Evolutionary conservation across 1,140 invertebrate genomes (phyloP), one percentile per base, ranked within the genome.

Genomic region (Anoplolepis gracilipes): DNA sequence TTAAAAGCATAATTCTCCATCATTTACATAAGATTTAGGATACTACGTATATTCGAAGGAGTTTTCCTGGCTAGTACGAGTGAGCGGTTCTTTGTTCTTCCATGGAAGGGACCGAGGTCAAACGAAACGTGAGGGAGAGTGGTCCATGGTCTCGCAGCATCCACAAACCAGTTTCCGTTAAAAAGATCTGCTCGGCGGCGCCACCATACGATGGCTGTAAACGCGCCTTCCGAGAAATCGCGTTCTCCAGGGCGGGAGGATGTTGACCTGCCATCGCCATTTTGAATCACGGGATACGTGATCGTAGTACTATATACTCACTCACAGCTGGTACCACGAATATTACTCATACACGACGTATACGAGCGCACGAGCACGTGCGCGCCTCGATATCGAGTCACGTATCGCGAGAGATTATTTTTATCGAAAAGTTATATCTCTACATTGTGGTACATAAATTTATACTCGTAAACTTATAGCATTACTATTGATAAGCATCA

Each of bases 231-330:
- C 53, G 72, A 75, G 55, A 42, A 57, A 85, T 67, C 70, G 75
- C 75, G 88, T 90, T 78, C 89, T 90, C 76, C 87, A 69, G 69
- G 72, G 78, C 86, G 79, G 49, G 84, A 92, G 91, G 92, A 91
- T 93, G 86, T 93, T 93, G 93, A 93, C 92, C 92, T 79, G 69
- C 53, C 89, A 73, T 13, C 88, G 90, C 92, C 92, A 93, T 93
- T 73, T 92, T 93, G 91, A 90, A 89, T 91, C 92, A 90, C 90
- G 86, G 75, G 55, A 61, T 82, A 73, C 85, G 84, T 87, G 87
- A 89, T 90, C 89, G 91, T 93, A 93, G 92, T 93, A 93, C 92
- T 92, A 49, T n/a, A n/a, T n/a, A n/a, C n/a, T n/a, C 8, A 91
- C 88, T 87, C 88, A 87, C 90, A 93, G 91, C 90, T 92, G 88